Percentiles rank a stretch among this genome's conserved stretches.
Conservation (phyloP, 2,888 invertebrate species). For the Stenotaenia linearis region DNA sequence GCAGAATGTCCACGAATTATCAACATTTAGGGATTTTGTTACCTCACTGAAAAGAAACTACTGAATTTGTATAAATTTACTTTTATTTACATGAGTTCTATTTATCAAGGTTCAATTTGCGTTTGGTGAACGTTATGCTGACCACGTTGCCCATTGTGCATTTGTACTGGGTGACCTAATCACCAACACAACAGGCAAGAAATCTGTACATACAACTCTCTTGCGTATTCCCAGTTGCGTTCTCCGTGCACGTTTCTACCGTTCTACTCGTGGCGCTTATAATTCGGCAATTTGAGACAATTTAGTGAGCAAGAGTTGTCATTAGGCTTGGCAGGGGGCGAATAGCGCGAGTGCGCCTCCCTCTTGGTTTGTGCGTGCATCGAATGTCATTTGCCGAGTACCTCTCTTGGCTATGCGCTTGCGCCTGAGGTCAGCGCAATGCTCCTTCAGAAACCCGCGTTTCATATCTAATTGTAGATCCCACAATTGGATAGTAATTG, state of each 20-base stretch:
- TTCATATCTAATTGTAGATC: constrained; percentile 8
- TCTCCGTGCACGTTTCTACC: background rate
- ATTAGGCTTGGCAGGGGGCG: background rate
- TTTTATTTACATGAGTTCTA: background rate
- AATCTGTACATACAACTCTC: constrained; percentile 2
- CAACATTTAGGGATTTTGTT: background rate
- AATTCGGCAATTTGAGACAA: constrained; percentile 30
- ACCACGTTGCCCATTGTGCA: constrained; percentile 6
- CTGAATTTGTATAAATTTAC: background rate
- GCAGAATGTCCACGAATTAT: background rate
- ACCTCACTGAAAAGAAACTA: background rate
- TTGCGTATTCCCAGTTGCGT: constrained; percentile 10
- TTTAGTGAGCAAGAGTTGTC: constrained; percentile 28
- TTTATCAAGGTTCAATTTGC: background rate
- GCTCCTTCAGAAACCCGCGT: background rate
- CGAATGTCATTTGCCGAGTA: constrained; percentile 17
- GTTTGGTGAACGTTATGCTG: background rate
- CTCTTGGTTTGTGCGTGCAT: constrained; percentile 17
- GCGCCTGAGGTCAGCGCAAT: constrained; percentile 7
- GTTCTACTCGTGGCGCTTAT: constrained; percentile 6
- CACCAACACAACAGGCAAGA: background rate
- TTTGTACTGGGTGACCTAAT: background rate
- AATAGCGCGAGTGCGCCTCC: constrained; percentile 10
- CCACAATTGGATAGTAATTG: constrained; percentile 11
- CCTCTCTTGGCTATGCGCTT: background rate